Conservation (phyloP, 2,113 vertebrate genomes). For the Nycticryphes semicollaris region DNA sequence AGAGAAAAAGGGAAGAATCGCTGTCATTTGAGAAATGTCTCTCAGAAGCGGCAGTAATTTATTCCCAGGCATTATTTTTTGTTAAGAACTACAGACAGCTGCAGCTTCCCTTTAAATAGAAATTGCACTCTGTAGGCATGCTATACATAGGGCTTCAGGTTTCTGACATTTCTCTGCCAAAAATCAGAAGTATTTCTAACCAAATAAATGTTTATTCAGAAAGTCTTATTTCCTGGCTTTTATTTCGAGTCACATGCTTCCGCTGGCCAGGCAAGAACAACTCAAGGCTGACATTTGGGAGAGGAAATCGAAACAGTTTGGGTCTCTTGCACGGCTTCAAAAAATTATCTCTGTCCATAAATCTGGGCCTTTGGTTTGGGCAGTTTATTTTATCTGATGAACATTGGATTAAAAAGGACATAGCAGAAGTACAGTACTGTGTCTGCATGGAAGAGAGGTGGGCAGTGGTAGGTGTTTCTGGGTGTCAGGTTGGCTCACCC, state of each 20-base stretch:
- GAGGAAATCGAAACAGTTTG: constrained; percentile 11
- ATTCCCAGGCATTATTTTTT: constrained; percentile 66
- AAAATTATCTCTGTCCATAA: neutral
- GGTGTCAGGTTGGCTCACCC: rapidly evolving
- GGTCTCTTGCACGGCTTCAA: neutral
- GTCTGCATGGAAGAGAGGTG: neutral
- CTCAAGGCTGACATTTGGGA: neutral
- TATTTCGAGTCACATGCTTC: constrained; percentile 23
- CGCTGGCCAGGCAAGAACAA: neutral
- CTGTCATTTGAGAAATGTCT: constrained; percentile 40
- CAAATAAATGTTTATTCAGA: constrained; percentile 68
- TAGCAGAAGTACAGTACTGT: neutral
- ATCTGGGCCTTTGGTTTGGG: neutral
- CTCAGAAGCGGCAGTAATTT: constrained; percentile 52
- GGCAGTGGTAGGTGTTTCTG: rapidly evolving
- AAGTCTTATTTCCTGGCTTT: constrained; percentile 56
- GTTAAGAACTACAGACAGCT: constrained; percentile 64
- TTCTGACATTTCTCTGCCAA: constrained; percentile 60
- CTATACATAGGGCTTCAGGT: constrained; percentile 59
- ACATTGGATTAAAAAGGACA: neutral
- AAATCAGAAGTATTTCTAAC: constrained; percentile 61
- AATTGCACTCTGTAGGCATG: constrained; percentile 39
- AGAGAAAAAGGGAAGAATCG: neutral
- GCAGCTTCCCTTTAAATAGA: constrained; percentile 66
- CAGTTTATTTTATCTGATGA: neutral